Conservation (phyloP, 2,113 vertebrate species). For the Myodes glareolus region DNA sequence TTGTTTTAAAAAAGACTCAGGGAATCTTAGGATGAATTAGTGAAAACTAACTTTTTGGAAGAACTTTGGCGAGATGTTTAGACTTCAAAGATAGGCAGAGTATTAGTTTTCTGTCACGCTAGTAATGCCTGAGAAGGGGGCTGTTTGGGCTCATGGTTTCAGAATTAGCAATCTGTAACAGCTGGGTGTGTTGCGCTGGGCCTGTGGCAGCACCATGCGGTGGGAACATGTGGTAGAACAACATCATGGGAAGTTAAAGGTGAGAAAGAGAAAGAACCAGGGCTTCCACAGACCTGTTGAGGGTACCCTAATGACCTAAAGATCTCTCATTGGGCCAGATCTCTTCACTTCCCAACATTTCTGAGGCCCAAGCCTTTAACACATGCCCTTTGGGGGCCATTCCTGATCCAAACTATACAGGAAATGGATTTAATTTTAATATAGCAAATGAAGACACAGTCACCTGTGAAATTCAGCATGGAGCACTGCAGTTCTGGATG, state of each 20-base stretch:
- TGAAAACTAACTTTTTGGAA: not conserved
- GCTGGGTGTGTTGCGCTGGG: not conserved
- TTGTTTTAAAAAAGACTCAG: too few relatives aligned
- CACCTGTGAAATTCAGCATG: not conserved
- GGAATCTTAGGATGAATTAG: not conserved
- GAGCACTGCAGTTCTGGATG: not conserved
- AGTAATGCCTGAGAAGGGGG: not conserved
- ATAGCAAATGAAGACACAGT: not conserved
- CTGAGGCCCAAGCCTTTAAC: not conserved
- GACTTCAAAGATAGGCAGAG: not conserved
- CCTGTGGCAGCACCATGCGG: not conserved
- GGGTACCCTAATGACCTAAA: too few relatives aligned
- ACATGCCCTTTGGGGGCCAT: not conserved
- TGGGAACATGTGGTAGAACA: not conserved
- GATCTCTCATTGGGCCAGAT: not conserved
- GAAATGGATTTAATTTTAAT: not conserved
- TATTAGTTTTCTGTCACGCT: not conserved
- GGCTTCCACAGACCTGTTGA: not conserved
- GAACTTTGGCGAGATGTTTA: not conserved
- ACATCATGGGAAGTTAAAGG: not conserved
- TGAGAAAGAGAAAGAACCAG: not conserved
- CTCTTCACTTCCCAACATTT: not conserved
- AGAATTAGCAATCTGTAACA: not conserved
- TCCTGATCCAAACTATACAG: not conserved
- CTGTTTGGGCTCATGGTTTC: not conserved